Base-by-base conservation (phyloP, 2,113 vertebrate species). In the Pomatostomus ruficeps region DNA sequence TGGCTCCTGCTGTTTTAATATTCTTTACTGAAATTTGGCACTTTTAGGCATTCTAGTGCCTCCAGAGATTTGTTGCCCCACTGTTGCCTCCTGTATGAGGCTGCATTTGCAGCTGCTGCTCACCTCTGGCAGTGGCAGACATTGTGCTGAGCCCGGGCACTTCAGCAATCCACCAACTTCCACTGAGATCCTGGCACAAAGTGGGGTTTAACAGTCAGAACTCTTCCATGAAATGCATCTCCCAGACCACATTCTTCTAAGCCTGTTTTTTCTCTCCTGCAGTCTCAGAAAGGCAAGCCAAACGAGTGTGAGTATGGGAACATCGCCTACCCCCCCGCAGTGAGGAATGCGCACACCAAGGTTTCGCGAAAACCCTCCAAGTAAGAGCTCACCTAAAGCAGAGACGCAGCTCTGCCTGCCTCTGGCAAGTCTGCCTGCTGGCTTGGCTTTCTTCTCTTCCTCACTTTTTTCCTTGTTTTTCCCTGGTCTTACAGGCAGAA, bases 251-350 rank as follows among this genome's bases (percentile, higher is more conserved):
- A 1, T 15, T 40, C 29, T 62, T 28, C 45, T 45, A 72, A 93
- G 70, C 36, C 51, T 48, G 18, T 0, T 51, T 85, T 74, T 51
- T 68, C 75, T 92, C 87, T 88, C 55, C 80, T 45, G 42, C 80
- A 98, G 97, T 85, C 97, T 55, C 97, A 97, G 93, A 98, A 97
- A 68, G 97, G 91, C 62, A 97, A 98, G 97, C 93, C 97, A 35
- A 94, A 95, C 0, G 99, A 99, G 58, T 98, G 98, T 0, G 99
- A 99, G 85, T 99, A 99, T 1, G 99, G 99, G 71, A 99, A 99
- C 82, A 98, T 99, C 5, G 83, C 97, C 29, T 98, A 98, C 79
- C 98, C 98, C 11, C 96, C 97, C 3, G 97, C 97, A n/a, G 91
- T 89, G 96, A 98, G 96, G 95, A 97, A 97, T 0, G 95, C 96